These are phyloP conservation scores for Drosophila takahashii DNA, from an alignment of 1,140 invertebrate genomes.

Conservation along the genomic window DNA sequence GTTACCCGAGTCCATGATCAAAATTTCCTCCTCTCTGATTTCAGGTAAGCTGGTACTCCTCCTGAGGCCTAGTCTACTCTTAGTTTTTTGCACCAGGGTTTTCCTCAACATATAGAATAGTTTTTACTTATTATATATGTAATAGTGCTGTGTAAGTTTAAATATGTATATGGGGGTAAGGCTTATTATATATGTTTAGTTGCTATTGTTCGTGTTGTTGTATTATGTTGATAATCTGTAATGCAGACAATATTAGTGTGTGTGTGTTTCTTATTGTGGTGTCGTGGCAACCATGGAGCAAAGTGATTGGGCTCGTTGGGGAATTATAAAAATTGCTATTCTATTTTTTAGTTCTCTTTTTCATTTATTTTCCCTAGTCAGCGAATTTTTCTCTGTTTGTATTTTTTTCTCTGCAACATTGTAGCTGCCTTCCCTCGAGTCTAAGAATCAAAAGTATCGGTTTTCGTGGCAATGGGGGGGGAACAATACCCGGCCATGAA, in stretches of 20 bases:
- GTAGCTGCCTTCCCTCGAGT: neutral
- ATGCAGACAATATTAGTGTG: neutral
- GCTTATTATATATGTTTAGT: neutral
- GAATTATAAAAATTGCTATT: neutral
- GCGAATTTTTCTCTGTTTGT: neutral
- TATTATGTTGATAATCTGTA: neutral
- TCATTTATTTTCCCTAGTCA: too few relatives aligned
- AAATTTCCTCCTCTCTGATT: neutral
- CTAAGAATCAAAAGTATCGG: neutral
- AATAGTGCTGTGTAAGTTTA: too few relatives aligned
- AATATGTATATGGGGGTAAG: neutral
- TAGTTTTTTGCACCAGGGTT: neutral
- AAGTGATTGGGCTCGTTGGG: neutral
- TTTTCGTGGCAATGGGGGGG: neutral
- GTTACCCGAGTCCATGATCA: neutral
- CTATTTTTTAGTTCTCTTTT: neutral
- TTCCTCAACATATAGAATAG: too few relatives aligned
- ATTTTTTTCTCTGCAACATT: neutral
- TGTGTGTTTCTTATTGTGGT: neutral
- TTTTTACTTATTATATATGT: too few relatives aligned
- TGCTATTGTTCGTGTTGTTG: neutral
- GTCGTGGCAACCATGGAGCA: neutral
- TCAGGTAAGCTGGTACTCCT: constrained; percentile 2
- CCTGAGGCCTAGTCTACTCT: neutral
- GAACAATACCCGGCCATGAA: too few relatives aligned